Evolutionary conservation across 2,888 invertebrate genomes (phyloP), one percentile per base, ranked within the genome.

Genomic region (Cantharis rufa): DNA sequence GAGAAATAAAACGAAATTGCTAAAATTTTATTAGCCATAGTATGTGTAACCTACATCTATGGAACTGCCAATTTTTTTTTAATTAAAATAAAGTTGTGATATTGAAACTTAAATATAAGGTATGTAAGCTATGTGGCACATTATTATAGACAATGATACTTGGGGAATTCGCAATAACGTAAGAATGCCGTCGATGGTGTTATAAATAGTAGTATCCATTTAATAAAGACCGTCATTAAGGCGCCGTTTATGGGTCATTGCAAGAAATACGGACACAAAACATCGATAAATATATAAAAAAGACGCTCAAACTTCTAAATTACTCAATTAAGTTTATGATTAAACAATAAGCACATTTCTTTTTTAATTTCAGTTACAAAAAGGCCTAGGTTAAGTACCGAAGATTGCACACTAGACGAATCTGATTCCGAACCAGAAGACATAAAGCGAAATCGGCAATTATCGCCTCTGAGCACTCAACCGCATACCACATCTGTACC

Each of bases 121-220:
- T 68, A 74, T 77, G 80, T 76, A 75, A 79, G 81, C 78, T 75
- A 78, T 82, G 84, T 84, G 84, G 85, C 86, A 85, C 86, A 86
- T 87, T 85, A 87, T 87, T 87, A 86, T 84, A 75, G 70, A 75
- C 75, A 79, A 81, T 85, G 87, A 88, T 88, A 88, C 88, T 88
- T 88, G 87, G 80, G 88, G 88, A 88, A 88, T 88, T 87, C 86
- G 88, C 88, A 89, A 89, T 89, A 89, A 88, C 86, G 84, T 83
- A 84, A 86, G 88, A 89, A 89, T 88, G 88, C 85, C 84, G 81
- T 82, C 80, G 80, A 82, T 81, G 81, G 83, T 83, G 85, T 85
- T 86, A 85, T 85, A 87, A 86, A 86, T 87, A 86, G 85, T 86
- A 88, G 87, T 88, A 87, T 87, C 87, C 84, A 85, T 87, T 87